These are phyloP conservation scores for Drosophila mayaguana DNA, from an alignment of 2,888 invertebrate species.

Conservation along the genomic window DNA sequence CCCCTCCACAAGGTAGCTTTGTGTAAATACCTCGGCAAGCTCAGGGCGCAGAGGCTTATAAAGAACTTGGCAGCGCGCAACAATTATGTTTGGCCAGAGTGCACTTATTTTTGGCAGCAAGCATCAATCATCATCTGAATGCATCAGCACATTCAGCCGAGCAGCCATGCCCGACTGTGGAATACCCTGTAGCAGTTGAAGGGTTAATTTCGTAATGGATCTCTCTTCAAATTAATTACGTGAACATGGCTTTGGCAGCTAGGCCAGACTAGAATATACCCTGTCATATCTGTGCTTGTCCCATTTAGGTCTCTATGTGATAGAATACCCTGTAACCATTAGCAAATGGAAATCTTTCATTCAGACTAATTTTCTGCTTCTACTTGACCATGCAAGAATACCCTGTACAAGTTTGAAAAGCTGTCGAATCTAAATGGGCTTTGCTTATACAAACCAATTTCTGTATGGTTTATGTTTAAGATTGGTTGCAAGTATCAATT, in stretches of 20 bases:
- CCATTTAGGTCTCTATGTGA: too few species aligned
- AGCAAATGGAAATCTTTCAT: not conserved
- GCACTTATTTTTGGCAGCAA: slow-evolving; percentile 3
- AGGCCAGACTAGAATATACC: not conserved
- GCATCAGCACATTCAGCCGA: not conserved
- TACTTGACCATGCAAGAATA: not conserved
- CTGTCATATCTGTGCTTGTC: not conserved
- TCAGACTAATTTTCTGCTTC: not conserved
- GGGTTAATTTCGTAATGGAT: too few species aligned
- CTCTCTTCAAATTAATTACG: too few species aligned
- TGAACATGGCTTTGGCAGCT: not conserved
- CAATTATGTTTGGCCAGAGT: not conserved
- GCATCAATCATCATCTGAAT: slow-evolving; percentile 15
- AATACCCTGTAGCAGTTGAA: not conserved
- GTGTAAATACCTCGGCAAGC: slow-evolving; percentile 1
- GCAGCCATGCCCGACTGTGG: not conserved
- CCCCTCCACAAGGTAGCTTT: not conserved
- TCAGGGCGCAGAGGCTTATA: not conserved
- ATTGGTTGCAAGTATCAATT: not conserved
- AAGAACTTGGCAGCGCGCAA: not conserved
- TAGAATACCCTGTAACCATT: not conserved
- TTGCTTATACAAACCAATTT: not conserved
- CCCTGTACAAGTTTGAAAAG: not conserved
- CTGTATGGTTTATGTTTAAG: not conserved
- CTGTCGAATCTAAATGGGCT: not conserved